A percentile compares a stretch with the other conserved stretches of the same genome.
These are phyloP conservation scores for Maniola jurtina DNA, from an alignment of 1,140 invertebrate species.

Conservation along the genomic window DNA sequence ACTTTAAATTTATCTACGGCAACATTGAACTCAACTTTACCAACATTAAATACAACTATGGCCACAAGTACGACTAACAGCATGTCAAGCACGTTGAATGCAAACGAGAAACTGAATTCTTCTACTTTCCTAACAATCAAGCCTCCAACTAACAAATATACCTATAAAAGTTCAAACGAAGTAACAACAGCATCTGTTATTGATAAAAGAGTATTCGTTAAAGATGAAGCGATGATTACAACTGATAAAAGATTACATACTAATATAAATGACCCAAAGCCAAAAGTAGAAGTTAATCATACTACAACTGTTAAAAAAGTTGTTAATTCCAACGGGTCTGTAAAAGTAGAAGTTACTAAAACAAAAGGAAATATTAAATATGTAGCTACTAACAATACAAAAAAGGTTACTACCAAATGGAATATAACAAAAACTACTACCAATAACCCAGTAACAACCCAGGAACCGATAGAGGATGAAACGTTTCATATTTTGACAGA, in stretches of 20 bases:
- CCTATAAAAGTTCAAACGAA: constrained; percentile 28
- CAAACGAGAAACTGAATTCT: constrained; percentile 45
- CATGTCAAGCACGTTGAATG: constrained; percentile 54
- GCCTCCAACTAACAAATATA: constrained; percentile 51
- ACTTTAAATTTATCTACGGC: background rate
- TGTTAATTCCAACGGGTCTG: constrained; percentile 6
- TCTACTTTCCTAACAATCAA: constrained; percentile 54
- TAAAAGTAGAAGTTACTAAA: constrained; percentile 24
- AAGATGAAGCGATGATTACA: constrained; percentile 31
- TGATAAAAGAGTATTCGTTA: constrained; percentile 27
- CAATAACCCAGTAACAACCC: constrained; percentile 49
- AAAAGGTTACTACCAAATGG: constrained; percentile 46
- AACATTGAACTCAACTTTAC: constrained; percentile 16
- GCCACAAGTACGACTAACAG: constrained; percentile 65
- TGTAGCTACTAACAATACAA: constrained; percentile 18
- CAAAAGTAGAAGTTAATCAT: too few relatives aligned
- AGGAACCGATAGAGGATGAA: constrained; percentile 62
- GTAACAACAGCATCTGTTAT: constrained; percentile 30
- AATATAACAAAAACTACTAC: constrained; percentile 39
- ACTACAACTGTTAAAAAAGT: too few relatives aligned
- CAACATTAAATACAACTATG: constrained; percentile 35
- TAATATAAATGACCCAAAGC: background rate
- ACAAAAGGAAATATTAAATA: constrained; percentile 30
- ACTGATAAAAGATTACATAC: constrained; percentile 10
- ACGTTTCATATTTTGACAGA: constrained; percentile 78